Base-by-base conservation (phyloP, 2,888 invertebrate species). In the Agriopis marginaria region DNA sequence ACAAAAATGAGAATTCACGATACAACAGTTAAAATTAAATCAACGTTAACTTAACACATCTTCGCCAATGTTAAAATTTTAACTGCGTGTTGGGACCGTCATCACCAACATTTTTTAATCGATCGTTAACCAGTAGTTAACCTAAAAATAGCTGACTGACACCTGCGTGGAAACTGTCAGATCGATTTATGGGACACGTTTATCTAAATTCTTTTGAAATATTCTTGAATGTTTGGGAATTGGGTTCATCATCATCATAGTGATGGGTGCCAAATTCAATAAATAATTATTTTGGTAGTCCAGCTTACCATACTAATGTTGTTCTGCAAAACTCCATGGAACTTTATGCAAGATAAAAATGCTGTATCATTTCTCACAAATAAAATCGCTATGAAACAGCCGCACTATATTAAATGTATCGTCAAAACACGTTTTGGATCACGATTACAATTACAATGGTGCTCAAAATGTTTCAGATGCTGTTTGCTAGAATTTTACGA, bases 21-120 rank as follows among this genome's bases (percentile, higher is more conserved):
- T 66, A 70, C 70, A 70, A 70, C 70, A 70, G 70, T 63, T 66
- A 63, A 66, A 63, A 49, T 69, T 63, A 63, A n/a, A 63, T 68
- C 50, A 65, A 64, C 42, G 14, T 68, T 56, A 51, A 65, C 55
- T 65, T 65, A 65, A 65, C 69, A 63, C 60, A 53, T 58, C 50
- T 17, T 44, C 49, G 60, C 64, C 51, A 60, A 64, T 68, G 59
- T 60, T 55, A 68, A 53, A 32, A 53, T 39, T 49, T 8, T 45
- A 50, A 47, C 14, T 56, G 55, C 58, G 9, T 51, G 23, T 47
- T 50, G 32, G 49, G 50, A 47, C 50, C 50, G 44, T 45, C 32
- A 14, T 62, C 14, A 62, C 61, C 54, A 50, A 61, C 55, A 49
- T 54, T 49, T 51, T 47, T 60, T 42, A 23, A 62, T 62, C 45